Evolutionary conservation across 2,797 vertebrate species (phyloP).

Genomic region (Smutsia temminckii): DNA sequence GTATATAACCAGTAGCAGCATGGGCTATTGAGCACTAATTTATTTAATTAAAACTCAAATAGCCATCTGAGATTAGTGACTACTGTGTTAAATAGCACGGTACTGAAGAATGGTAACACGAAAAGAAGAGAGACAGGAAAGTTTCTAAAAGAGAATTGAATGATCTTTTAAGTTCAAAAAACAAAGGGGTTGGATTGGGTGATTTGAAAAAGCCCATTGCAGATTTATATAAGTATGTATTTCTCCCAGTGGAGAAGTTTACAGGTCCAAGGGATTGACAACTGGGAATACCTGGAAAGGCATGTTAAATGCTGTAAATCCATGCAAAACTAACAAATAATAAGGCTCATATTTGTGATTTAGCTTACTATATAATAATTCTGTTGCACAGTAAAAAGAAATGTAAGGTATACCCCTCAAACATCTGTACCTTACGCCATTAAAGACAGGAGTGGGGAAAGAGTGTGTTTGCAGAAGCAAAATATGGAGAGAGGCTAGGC

Average conservation of each 20-base stretch:
- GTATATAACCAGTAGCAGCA: background rate
- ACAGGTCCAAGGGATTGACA: background rate
- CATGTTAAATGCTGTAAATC: background rate
- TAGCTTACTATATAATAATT: background rate
- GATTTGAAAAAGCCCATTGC: background rate
- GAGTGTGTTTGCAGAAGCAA: background rate
- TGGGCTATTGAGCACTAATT: background rate
- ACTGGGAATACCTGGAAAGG: background rate
- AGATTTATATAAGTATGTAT: background rate
- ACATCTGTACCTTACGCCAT: background rate
- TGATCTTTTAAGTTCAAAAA: conserved; percentile 10
- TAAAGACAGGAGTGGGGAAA: background rate
- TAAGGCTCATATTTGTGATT: background rate
- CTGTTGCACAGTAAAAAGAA: background rate
- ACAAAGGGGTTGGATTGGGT: background rate
- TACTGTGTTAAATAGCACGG: background rate
- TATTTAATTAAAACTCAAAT: background rate
- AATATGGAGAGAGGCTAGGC: background rate
- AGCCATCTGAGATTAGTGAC: background rate
- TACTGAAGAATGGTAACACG: background rate
- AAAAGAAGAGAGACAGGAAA: background rate
- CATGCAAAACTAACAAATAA: background rate
- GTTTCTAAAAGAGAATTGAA: background rate
- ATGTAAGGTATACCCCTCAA: background rate
- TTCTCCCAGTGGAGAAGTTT: background rate